Evolutionary conservation across 2,113 vertebrate species (phyloP).

Genomic region (Smithornis capensis): DNA sequence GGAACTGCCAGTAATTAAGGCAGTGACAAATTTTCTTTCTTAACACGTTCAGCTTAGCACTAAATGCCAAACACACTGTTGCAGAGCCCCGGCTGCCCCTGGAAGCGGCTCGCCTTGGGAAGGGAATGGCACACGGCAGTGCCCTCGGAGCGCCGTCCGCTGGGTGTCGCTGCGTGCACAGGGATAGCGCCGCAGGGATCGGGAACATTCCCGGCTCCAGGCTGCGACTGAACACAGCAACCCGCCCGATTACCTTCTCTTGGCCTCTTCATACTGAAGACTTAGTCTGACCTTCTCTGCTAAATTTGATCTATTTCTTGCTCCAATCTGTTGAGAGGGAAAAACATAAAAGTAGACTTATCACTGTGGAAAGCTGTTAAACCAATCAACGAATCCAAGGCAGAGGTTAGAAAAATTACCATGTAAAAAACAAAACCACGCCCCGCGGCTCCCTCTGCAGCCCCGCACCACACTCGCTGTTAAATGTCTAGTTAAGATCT

Average conservation of each 20-base stretch:
- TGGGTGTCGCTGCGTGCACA: slow-evolving; percentile 51
- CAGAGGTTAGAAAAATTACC: neutral
- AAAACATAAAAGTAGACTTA: neutral
- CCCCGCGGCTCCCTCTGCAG: neutral
- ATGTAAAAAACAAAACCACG: neutral
- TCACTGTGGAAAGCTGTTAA: neutral
- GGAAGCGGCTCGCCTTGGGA: neutral
- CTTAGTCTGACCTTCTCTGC: slow-evolving; percentile 85
- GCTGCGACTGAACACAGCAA: neutral
- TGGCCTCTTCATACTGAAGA: slow-evolving; percentile 85
- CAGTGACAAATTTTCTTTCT: neutral
- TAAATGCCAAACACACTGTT: neutral
- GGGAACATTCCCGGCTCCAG: neutral
- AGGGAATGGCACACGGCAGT: neutral
- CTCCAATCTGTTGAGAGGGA: slow-evolving; percentile 62
- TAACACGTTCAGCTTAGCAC: neutral
- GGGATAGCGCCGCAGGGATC: neutral
- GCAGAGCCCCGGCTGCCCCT: neutral
- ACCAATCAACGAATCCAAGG: neutral
- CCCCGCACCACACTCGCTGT: neutral
- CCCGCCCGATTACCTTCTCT: slow-evolving; percentile 74
- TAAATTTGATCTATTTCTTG: slow-evolving; percentile 76
- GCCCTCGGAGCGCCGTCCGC: neutral
- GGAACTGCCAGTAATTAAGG: neutral
- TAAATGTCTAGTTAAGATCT: neutral